Evolutionary conservation across 2,888 invertebrate species (phyloP), one percentile per base, ranked within the genome.

Genomic region (Chalcosyrphus nemorum): DNA sequence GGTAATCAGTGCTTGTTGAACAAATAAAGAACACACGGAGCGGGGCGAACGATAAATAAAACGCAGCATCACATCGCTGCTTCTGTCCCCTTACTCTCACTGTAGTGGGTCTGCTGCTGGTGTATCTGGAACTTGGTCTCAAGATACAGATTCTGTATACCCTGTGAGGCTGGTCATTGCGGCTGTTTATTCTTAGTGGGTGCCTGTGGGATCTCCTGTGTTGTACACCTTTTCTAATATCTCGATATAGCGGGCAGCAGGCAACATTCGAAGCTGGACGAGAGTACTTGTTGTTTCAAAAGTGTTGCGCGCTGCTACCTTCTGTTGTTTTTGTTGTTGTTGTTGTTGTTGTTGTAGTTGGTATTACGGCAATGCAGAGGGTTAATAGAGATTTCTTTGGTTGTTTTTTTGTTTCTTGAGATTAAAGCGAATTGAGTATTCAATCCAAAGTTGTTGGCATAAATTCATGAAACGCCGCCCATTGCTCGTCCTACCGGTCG

Each of bases 1-100:
- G 82, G 84, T 86, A 84, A 86, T 86, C 86, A 86, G 80, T 70
- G 77, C 86, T 78, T 81, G 85, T 78, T 86, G 86, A 86, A 86
- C 86, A 86, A 86, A 86, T 86, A 86, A 84, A 86, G 85, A 80
- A 76, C 84, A 86, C 76, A 80, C 70, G 75, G 78, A 47, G 84
- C 78, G 74, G 84, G 59, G 45, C 63, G 50, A 59, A 35, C 78
- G 80, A 84, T 84, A 84, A 84, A 84, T 84, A 84, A 84, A 80
- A 80, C 80, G 63, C 74, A 80, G 63, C 84, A 82, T 61, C 77
- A 43, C 21, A 71, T 82, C 66, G 77, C 77, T 68, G 65, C 74
- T 78, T 66, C 77, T 72, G 72, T 68, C 47, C 45, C 52, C 47
- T 21, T 41, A n/a, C 41, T 11, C 43, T 56, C n/a, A n/a, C n/a